phyloP scores from a whole-genome alignment of 2,797 vertebrate genomes.

The Limnodromus scolopaceus region DNA sequence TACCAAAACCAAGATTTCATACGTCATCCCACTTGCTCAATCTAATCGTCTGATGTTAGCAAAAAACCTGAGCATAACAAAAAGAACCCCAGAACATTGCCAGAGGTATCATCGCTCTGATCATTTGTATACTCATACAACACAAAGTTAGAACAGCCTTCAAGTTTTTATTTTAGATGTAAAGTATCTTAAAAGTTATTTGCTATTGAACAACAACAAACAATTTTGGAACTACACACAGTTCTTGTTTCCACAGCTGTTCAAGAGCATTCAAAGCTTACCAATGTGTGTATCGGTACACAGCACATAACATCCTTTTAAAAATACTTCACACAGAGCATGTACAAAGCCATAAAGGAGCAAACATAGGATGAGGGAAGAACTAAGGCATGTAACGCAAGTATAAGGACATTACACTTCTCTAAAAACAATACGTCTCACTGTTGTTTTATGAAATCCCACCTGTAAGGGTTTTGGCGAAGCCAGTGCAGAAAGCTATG shows the following conservation, averaged over 20 bases:
- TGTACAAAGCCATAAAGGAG: background rate
- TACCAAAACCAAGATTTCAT: constrained; percentile 67
- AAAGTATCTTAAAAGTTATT: background rate
- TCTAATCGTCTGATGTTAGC: background rate
- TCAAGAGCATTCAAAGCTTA: background rate
- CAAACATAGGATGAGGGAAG: background rate
- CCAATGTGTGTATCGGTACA: background rate
- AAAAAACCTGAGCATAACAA: background rate
- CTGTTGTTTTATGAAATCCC: background rate
- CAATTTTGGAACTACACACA: background rate
- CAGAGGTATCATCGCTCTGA: background rate
- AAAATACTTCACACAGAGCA: background rate
- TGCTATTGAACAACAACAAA: background rate
- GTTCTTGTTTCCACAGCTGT: background rate
- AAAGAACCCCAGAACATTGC: background rate
- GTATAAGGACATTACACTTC: background rate
- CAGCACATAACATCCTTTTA: background rate
- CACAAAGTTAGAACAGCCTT: background rate
- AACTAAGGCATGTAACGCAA: background rate
- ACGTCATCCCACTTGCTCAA: background rate
- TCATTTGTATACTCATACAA: background rate
- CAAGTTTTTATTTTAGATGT: background rate
- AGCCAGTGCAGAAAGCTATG: background rate
- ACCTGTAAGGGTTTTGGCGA: background rate
- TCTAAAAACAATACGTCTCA: background rate